phyloP scores from a whole-genome alignment of 2,113 vertebrate genomes.

The Aviceda subcristata region DNA sequence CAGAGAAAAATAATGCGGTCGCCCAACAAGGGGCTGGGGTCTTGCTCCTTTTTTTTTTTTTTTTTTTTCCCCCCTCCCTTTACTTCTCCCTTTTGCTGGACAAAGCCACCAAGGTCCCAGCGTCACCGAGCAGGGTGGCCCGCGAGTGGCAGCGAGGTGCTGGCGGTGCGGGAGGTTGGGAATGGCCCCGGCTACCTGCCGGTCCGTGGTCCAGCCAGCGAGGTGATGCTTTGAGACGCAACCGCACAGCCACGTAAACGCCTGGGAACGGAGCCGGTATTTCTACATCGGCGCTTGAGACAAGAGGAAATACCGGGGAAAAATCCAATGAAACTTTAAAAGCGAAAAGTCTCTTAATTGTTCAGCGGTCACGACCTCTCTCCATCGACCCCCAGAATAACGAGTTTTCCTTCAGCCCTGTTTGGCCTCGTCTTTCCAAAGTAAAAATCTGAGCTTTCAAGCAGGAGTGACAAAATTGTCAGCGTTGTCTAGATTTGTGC shows the following conservation, averaged over 20 bases:
- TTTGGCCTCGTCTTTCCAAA: background rate
- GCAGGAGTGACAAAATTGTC: background rate
- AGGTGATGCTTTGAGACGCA: background rate
- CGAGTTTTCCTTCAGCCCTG: background rate
- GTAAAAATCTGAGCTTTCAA: background rate
- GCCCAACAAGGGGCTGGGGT: accelerated
- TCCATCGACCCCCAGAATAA: background rate
- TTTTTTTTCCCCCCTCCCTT: background rate
- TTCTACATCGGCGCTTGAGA: background rate
- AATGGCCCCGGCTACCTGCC: background rate
- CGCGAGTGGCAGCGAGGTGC: accelerated
- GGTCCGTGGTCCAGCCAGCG: accelerated
- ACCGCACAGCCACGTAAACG: accelerated
- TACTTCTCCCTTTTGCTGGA: background rate
- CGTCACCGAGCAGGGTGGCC: accelerated
- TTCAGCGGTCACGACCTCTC: background rate
- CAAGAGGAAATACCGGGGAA: background rate
- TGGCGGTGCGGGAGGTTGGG: background rate
- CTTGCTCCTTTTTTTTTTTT: background rate
- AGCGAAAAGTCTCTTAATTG: slow-evolving; percentile 4
- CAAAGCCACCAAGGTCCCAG: background rate
- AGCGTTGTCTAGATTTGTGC: background rate
- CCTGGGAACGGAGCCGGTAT: background rate
- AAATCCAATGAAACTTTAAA: background rate
- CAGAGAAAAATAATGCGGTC: background rate